Percentiles rank a stretch among this genome's conserved stretches.
phyloP scores from a whole-genome alignment of 1,140 invertebrate species.

The Nylanderia fulva region DNA sequence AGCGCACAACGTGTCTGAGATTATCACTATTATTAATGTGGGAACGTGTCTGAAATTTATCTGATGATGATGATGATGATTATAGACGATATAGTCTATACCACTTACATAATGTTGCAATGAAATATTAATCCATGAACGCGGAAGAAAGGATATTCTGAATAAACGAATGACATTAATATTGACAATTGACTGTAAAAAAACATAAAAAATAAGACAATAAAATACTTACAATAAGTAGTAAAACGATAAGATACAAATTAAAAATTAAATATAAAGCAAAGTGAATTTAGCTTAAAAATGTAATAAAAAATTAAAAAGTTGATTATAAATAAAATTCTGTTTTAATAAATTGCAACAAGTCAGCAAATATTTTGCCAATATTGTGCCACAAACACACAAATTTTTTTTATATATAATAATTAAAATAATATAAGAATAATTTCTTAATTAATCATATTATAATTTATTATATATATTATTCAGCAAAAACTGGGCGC shows the following conservation, averaged over 20 bases:
- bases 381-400: too few relatives aligned
- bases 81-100: not conserved
- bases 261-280: not conserved
- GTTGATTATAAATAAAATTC: not conserved
- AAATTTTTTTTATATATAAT: not conserved
- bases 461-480: not conserved
- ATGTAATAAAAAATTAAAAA: not conserved
- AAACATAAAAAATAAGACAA: not conserved
- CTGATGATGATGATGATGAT: too few relatives aligned
- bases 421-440: too few relatives aligned
- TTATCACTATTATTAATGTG: slow-evolving; percentile 5
- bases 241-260: not conserved
- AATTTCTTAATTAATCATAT: too few relatives aligned
- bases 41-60: not conserved
- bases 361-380: not conserved
- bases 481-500: not conserved
- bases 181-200: too few relatives aligned
- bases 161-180: not conserved
- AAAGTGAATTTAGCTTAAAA: not conserved
- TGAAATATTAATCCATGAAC: slow-evolving; percentile 29
- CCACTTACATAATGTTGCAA: slow-evolving; percentile 8
- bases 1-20: not conserved
- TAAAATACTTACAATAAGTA: slow-evolving; percentile 14
- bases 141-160: not conserved
- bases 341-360: not conserved